Evolutionary conservation across 2,113 vertebrate species (phyloP).

Genomic region (Corythoichthys haematopterus): DNA sequence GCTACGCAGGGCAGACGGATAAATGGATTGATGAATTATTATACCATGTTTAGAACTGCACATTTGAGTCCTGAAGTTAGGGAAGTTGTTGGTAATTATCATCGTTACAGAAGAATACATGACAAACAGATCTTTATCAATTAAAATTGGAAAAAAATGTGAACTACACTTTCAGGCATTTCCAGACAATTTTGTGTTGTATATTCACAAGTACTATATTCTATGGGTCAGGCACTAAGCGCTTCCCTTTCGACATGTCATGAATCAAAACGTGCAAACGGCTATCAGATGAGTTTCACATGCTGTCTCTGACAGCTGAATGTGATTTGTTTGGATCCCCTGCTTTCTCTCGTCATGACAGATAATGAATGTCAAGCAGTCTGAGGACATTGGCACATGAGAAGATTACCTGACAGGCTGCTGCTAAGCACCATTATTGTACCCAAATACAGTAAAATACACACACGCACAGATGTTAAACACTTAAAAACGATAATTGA

Average conservation of each 20-base stretch:
- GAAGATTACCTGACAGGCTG: conserved; percentile 49
- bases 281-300: conserved; percentile 67
- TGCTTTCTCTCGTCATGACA: conserved; percentile 51
- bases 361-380: conserved; percentile 60
- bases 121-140: too few species aligned
- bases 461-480: background rate
- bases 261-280: conserved; percentile 19
- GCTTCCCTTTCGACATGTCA: conserved; percentile 18
- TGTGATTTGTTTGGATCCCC: conserved; percentile 57
- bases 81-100: too few species aligned
- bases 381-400: conserved; percentile 42
- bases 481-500: background rate
- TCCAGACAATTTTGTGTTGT: background rate
- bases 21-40: too few species aligned
- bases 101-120: too few species aligned
- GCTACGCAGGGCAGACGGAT: too few species aligned
- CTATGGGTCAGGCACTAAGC: conserved; percentile 32
- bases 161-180: background rate
- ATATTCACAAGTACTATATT: background rate
- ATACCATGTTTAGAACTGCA: too few species aligned
- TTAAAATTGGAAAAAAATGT: too few species aligned
- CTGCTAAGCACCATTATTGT: conserved; percentile 6
- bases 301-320: conserved; percentile 48
- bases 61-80: too few species aligned
- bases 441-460: background rate